phyloP scores from a whole-genome alignment of 2,797 vertebrate genomes.

The Phaenicophaeus curvirostris region DNA sequence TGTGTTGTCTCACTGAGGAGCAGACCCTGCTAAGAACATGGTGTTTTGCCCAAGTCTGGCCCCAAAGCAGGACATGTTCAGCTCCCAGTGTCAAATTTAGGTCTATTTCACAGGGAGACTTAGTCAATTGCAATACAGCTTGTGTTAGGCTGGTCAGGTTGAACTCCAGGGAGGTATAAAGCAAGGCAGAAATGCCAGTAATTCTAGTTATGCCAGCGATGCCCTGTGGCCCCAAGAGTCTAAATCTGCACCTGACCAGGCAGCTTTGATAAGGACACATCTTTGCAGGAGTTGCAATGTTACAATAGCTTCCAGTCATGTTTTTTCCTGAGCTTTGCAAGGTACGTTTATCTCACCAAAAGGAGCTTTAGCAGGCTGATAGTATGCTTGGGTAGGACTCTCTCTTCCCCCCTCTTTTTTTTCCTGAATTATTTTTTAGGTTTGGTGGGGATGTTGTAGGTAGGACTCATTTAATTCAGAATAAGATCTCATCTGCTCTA shows the following conservation, averaged over 20 bases:
- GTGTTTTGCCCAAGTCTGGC: neutral
- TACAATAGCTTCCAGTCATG: neutral
- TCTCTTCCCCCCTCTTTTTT: neutral
- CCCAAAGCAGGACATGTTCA: neutral
- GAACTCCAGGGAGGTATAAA: neutral
- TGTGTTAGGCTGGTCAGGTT: neutral
- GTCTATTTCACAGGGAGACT: neutral
- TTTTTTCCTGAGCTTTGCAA: neutral
- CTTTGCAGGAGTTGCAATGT: neutral
- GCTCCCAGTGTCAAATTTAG: neutral
- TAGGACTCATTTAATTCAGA: neutral
- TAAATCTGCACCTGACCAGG: neutral
- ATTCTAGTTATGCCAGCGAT: neutral
- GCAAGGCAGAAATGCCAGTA: neutral
- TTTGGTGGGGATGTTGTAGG: neutral
- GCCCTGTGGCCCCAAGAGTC: neutral
- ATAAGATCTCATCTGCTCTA: neutral
- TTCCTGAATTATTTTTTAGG: neutral
- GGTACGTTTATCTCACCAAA: neutral
- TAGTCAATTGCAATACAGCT: neutral
- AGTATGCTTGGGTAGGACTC: neutral
- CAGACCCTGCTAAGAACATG: accelerated
- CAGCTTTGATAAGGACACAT: neutral
- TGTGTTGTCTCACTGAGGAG: neutral
- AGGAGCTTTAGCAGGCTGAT: neutral